Evolutionary conservation across 2,113 vertebrate genomes (phyloP), one percentile per base, ranked within the genome.

Genomic region (Heterochromis multidens): DNA sequence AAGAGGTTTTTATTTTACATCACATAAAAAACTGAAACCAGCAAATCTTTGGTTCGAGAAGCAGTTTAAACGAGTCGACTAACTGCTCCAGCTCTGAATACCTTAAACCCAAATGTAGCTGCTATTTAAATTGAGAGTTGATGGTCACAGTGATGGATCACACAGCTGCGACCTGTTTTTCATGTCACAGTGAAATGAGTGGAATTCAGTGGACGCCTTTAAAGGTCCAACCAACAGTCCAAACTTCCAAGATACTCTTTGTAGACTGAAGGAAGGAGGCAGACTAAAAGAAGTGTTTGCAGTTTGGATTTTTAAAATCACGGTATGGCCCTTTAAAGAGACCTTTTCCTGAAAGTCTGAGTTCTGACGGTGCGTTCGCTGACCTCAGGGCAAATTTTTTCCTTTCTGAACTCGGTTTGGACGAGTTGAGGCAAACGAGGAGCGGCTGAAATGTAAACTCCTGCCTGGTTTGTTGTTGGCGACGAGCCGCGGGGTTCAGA

Each of bases 151-250:
- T 10, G 37, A 40, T 40, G 9, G 37, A 27, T 70, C 1, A 16
- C 37, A 11, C n/a, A 6, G 7, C 23, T 2, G 0, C 13, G 8
- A 23, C 13, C 35, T 0, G 63, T 13, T 67, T 67, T 27, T 43
- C 43, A 49, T 12, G 4, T 13, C 37, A 27, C n/a, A 11, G 63
- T 70, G 63, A 70, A 67, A 67, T 5, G 7, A 49, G 43, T 0
- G 13, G 35, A 70, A 40, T n/a, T 67, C 63, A 43, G 35, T 6
- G 37, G 37, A 43, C 4, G 4, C 63, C 37, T 25, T 43, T 72
- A 9, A 29, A 25, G 23, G 25, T 74, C 6, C 37, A 40, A 11
- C 7, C 16, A 17, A 14, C 14, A 17, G 46, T 6, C 46, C 16
- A 16, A 49, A 49, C 14, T 6, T 49, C 2, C 2, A 16, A 6